Percentiles rank a stretch among this genome's conserved stretches.
phyloP scores from a whole-genome alignment of 2,797 vertebrate species.

The Lacerta agilis region DNA sequence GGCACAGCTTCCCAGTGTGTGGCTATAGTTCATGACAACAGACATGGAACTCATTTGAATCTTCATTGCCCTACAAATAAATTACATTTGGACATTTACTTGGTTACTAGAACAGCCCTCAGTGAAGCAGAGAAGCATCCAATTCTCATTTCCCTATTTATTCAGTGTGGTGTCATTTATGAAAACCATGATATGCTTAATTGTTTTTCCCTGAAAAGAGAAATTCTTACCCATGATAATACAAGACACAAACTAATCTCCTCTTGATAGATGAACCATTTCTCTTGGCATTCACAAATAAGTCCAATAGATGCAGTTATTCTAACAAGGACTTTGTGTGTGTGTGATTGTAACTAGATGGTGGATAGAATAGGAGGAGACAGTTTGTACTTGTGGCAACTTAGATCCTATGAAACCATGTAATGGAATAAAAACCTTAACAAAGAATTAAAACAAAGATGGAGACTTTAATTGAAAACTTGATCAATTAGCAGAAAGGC shows the following conservation, averaged over 20 bases:
- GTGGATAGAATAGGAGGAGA: constrained; percentile 45
- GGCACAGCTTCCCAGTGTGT: no score
- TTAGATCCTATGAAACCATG: constrained; percentile 72
- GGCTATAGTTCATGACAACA: neutral
- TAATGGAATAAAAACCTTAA: constrained; percentile 79
- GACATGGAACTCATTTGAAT: neutral
- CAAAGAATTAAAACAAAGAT: constrained; percentile 84
- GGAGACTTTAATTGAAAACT: constrained; percentile 83
- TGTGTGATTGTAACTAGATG: constrained; percentile 29
- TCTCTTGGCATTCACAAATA: constrained; percentile 45
- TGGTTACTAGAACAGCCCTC: neutral
- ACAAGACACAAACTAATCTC: constrained; percentile 51
- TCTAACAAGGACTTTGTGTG: constrained; percentile 33
- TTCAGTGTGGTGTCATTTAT: constrained; percentile 46
- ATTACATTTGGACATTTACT: neutral
- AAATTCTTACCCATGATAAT: constrained; percentile 32
- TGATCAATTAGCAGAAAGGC: constrained; percentile 83
- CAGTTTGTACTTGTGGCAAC: constrained; percentile 56
- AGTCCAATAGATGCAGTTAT: constrained; percentile 51
- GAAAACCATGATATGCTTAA: constrained; percentile 60
- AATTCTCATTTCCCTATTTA: constrained; percentile 37
- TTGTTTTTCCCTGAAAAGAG: constrained; percentile 52
- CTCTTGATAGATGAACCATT: constrained; percentile 47
- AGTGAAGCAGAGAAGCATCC: neutral
- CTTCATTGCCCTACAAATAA: neutral